phyloP scores from a whole-genome alignment of 1,140 invertebrate genomes.

The Acromyrmex echinatior region DNA sequence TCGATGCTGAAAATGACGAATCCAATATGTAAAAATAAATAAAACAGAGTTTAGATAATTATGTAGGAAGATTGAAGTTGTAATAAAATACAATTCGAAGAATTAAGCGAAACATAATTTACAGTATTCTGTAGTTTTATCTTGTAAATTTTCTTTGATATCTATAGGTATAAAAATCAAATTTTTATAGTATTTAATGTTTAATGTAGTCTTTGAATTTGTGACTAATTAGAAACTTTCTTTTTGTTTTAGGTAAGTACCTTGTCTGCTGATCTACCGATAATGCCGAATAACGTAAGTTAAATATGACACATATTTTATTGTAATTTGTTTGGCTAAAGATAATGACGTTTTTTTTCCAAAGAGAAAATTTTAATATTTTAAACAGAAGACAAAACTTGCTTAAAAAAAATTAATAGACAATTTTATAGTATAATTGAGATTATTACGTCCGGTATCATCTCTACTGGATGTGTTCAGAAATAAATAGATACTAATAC shows the following conservation, averaged over 20 bases:
- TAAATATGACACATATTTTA: not conserved
- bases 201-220: not conserved
- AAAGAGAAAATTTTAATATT: not conserved
- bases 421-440: not conserved
- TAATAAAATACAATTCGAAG: not conserved
- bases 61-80: not conserved
- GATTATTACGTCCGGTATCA: too few relatives aligned
- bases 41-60: not conserved
- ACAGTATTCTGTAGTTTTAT: not conserved
- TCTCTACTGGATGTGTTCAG: too few relatives aligned
- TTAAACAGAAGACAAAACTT: not conserved
- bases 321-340: slow-evolving; percentile 8
- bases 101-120: not conserved
- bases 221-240: slow-evolving; percentile 33
- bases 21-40: not conserved
- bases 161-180: not conserved
- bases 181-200: not conserved
- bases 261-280: not conserved
- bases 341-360: not conserved
- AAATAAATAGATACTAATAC: not conserved
- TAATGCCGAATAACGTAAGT: slow-evolving; percentile 41
- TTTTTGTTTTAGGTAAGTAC: slow-evolving; percentile 76
- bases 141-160: not conserved
- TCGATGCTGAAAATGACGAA: not conserved
- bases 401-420: not conserved